Evolutionary conservation across 2,888 invertebrate species (phyloP).

Genomic region (Drosophila macrothrix): DNA sequence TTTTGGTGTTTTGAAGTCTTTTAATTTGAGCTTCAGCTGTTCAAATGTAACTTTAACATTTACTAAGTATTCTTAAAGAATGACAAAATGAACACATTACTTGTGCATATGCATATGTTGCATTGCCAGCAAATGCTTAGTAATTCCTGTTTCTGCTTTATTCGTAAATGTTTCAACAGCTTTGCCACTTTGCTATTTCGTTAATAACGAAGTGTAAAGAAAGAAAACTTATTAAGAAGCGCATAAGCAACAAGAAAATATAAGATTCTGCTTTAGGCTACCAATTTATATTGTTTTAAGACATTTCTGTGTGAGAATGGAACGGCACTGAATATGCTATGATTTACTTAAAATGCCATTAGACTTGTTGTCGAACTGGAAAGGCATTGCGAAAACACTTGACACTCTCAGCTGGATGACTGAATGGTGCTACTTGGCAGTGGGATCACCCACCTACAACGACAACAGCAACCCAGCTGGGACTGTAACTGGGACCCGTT

Average conservation of each 20-base stretch:
- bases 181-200: not conserved
- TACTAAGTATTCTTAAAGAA: not conserved
- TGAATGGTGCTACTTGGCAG: slow-evolving; percentile 51
- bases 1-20: not conserved
- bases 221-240: not conserved
- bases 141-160: not conserved
- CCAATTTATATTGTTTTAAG: not conserved
- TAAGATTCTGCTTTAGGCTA: not conserved
- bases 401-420: slow-evolving; percentile 60
- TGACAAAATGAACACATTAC: not conserved
- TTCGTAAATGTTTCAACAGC: not conserved
- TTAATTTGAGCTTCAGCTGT: not conserved
- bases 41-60: not conserved
- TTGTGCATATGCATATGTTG: not conserved
- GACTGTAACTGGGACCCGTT: not conserved
- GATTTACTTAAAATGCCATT: slow-evolving; percentile 72
- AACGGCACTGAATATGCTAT: slow-evolving; percentile 35
- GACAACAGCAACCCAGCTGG: not conserved
- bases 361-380: slow-evolving; percentile 53
- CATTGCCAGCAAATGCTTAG: not conserved
- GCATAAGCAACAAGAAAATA: not conserved
- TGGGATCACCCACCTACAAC: slow-evolving; percentile 5
- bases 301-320: not conserved
- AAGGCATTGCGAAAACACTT: slow-evolving; percentile 55
- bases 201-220: not conserved